These are phyloP conservation scores for Solea senegalensis DNA, from an alignment of 2,113 vertebrate genomes.

Conservation along the genomic window DNA sequence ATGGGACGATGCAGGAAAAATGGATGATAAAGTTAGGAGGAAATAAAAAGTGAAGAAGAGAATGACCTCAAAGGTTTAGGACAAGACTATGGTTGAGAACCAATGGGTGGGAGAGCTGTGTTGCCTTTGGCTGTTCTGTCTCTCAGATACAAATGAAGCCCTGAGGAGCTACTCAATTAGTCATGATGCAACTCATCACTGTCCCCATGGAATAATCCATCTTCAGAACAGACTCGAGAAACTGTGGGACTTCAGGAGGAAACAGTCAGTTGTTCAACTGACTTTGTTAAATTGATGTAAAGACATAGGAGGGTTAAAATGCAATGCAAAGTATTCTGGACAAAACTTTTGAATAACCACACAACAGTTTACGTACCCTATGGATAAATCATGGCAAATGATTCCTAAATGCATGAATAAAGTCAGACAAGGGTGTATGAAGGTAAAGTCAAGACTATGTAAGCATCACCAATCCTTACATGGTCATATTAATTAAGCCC, in stretches of 20 bases:
- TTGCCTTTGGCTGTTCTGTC: slow-evolving; percentile 50
- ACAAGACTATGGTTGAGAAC: slow-evolving; percentile 26
- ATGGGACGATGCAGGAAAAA: not conserved
- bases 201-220: slow-evolving; percentile 42
- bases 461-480: no score
- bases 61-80: slow-evolving; percentile 11
- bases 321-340: no score
- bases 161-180: slow-evolving; percentile 60
- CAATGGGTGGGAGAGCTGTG: slow-evolving; percentile 20
- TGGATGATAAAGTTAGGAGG: not conserved
- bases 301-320: no score
- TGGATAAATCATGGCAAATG: no score
- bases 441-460: no score
- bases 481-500: no score
- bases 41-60: slow-evolving; percentile 5
- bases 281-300: no score
- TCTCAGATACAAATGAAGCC: slow-evolving; percentile 37
- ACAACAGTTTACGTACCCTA: no score
- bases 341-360: no score
- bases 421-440: no score
- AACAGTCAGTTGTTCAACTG: slow-evolving; percentile 18
- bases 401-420: no score
- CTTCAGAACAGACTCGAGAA: slow-evolving; percentile 27
- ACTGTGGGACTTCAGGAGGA: not conserved
- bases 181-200: slow-evolving; percentile 47